phyloP scores from a whole-genome alignment of 2,797 vertebrate species.

The Jordanella pulchra region DNA sequence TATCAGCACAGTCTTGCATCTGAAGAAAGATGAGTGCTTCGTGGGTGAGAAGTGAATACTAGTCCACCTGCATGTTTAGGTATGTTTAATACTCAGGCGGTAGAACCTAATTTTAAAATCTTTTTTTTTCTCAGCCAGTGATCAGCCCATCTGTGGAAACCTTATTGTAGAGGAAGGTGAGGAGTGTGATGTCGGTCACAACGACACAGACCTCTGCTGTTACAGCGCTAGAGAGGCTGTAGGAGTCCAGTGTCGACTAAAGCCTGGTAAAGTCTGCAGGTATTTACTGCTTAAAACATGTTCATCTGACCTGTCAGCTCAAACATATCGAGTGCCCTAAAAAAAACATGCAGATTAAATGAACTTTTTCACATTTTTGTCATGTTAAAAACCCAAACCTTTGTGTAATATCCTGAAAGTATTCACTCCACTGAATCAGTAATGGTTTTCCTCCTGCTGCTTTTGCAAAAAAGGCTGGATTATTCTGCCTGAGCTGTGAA shows the following conservation, averaged over 20 bases:
- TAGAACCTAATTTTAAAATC: neutral
- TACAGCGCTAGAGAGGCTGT: slow-evolving; percentile 70
- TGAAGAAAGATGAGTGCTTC: slow-evolving; percentile 86
- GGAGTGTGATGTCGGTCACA: slow-evolving; percentile 83
- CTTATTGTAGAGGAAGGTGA: slow-evolving; percentile 82
- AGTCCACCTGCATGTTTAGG: neutral
- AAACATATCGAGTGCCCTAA: neutral
- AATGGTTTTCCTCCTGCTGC: too few species aligned
- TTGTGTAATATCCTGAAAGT: neutral
- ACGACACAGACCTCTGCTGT: slow-evolving; percentile 79
- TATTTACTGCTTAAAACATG: slow-evolving; percentile 29
- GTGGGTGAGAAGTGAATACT: slow-evolving; percentile 70
- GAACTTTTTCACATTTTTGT: neutral
- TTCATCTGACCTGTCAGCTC: neutral
- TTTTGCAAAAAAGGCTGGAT: neutral
- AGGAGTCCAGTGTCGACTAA: slow-evolving; percentile 78
- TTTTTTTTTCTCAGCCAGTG: slow-evolving; percentile 73
- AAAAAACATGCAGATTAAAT: neutral
- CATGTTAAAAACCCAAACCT: neutral
- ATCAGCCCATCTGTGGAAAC: slow-evolving; percentile 86
- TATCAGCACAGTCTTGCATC: slow-evolving; percentile 71
- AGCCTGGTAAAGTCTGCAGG: slow-evolving; percentile 81
- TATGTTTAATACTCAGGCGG: neutral
- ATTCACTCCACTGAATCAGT: too few species aligned
- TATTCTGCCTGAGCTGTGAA: neutral